These are phyloP conservation scores for Euwallacea fornicatus DNA, from an alignment of 1,140 invertebrate species.

Conservation along the genomic window DNA sequence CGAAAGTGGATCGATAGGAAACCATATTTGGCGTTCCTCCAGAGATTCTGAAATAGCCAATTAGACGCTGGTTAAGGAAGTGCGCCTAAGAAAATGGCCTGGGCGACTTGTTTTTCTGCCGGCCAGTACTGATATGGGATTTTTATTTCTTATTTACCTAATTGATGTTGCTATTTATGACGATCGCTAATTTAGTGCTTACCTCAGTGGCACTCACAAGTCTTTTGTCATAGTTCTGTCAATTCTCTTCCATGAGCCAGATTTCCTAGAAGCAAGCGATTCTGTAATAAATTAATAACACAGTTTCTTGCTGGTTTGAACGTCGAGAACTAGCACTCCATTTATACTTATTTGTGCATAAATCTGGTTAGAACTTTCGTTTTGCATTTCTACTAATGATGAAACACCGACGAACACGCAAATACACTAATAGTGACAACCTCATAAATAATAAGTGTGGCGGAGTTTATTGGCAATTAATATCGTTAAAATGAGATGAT, in stretches of 20 bases:
- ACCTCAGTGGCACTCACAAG: no score
- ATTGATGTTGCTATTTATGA: conserved; percentile 37
- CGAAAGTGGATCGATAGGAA: conserved; percentile 38
- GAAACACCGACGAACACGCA: conserved; percentile 17
- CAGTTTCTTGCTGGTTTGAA: background rate
- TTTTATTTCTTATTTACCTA: conserved; percentile 39
- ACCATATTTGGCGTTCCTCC: conserved; percentile 35
- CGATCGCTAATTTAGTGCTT: conserved; percentile 10
- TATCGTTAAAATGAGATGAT: conserved; percentile 9
- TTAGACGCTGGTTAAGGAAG: conserved; percentile 32
- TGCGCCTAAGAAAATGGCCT: conserved; percentile 33
- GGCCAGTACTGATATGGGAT: conserved; percentile 31
- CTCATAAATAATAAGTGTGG: conserved; percentile 14
- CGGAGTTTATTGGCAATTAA: conserved; percentile 17
- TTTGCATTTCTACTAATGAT: conserved; percentile 23
- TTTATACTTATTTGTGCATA: conserved; percentile 1
- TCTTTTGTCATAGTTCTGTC: no score
- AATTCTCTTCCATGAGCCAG: background rate
- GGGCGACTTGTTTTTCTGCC: conserved; percentile 23
- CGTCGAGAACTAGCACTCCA: background rate
- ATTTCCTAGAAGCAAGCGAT: background rate
- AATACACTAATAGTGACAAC: conserved; percentile 17
- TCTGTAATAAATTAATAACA: background rate
- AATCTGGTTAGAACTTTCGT: conserved; percentile 13
- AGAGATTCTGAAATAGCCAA: conserved; percentile 39